A percentile compares a stretch with the other conserved stretches of the same genome.
Conservation (phyloP, 2,797 vertebrate genomes). For the Enteromius paludinosus region DNA sequence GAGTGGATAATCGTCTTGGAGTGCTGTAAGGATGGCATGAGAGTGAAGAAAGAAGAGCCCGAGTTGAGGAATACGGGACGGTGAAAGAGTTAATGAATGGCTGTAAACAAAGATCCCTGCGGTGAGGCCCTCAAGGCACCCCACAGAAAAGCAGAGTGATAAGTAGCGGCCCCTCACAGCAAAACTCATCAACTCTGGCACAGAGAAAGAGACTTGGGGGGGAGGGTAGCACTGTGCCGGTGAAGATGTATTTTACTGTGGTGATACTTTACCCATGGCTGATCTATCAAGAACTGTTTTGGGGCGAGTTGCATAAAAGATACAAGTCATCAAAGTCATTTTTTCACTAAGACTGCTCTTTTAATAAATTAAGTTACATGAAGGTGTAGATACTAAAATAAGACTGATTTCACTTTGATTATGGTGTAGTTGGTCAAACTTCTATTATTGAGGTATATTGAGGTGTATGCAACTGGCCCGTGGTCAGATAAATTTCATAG, state of each 20-base stretch:
- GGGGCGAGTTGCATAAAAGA: neutral
- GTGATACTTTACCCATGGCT: neutral
- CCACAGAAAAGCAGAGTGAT: constrained; percentile 47
- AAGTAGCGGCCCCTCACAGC: constrained; percentile 31
- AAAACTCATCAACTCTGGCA: constrained; percentile 30
- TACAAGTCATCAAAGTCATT: neutral
- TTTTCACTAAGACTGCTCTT: neutral
- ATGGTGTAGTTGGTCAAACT: neutral
- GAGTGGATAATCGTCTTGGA: constrained; percentile 16
- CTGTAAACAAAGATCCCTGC: constrained; percentile 37
- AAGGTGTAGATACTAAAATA: neutral
- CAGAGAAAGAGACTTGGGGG: constrained; percentile 40
- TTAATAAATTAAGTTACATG: neutral
- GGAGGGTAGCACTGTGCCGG: constrained; percentile 6
- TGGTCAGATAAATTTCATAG: neutral
- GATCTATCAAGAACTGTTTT: neutral
- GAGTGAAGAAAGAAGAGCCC: constrained; percentile 12
- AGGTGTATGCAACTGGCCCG: neutral
- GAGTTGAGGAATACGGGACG: constrained; percentile 25
- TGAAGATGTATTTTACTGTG: neutral
- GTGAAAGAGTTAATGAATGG: constrained; percentile 40
- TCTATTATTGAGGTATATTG: neutral
- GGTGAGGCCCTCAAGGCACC: constrained; percentile 35
- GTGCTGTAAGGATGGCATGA: constrained; percentile 10
- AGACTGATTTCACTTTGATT: neutral